Evolutionary conservation across 1,140 invertebrate species (phyloP).

Genomic region (Musca domestica): DNA sequence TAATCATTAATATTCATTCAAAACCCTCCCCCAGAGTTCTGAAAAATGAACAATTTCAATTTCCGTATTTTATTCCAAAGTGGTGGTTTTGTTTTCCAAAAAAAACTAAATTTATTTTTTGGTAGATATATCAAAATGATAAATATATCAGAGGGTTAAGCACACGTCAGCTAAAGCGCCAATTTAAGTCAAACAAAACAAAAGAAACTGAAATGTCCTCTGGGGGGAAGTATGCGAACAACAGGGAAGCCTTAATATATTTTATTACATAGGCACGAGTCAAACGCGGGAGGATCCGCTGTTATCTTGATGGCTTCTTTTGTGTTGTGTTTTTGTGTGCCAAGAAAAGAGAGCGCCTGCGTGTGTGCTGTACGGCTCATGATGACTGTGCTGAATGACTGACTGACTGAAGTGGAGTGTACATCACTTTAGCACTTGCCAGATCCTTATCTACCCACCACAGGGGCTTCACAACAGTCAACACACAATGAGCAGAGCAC

Average conservation of each 20-base stretch:
- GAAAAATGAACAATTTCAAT: too few species aligned
- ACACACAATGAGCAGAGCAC: too few species aligned
- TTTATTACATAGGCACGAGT: neutral
- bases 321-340: neutral
- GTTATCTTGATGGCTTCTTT: conserved; percentile 20
- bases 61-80: too few species aligned
- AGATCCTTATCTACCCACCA: conserved; percentile 29
- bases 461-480: conserved; percentile 28
- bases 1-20: conserved; percentile 7
- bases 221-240: too few species aligned
- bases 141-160: conserved; percentile 17
- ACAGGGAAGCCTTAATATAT: too few species aligned
- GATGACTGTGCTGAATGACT: too few species aligned
- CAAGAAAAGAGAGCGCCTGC: neutral
- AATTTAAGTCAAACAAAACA: conserved; percentile 3
- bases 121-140: conserved; percentile 10
- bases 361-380: neutral
- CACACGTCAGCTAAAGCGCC: conserved; percentile 21
- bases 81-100: neutral
- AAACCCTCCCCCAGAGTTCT: conserved; percentile 4
- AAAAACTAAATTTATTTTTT: neutral
- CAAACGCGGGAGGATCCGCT: conserved; percentile 18
- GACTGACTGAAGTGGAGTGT: conserved; percentile 1
- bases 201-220: neutral
- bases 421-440: conserved; percentile 28